Evolutionary conservation across 2,888 invertebrate genomes (phyloP).

Genomic region (Heliconius aoede): DNA sequence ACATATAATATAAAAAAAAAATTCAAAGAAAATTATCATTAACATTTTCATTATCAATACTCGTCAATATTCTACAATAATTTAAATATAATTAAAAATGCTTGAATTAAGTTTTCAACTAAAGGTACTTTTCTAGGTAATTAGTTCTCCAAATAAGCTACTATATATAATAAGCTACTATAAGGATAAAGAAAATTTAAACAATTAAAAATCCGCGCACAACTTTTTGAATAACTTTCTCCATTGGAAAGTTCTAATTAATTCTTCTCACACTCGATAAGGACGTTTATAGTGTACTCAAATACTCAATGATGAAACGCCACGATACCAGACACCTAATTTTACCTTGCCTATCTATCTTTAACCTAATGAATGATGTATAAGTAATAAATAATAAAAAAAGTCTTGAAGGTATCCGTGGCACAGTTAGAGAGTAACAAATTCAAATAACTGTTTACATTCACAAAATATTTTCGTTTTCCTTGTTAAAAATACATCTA

Average conservation of each 20-base stretch:
- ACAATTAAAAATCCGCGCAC: slow-evolving; percentile 39
- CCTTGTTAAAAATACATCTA: too few relatives aligned
- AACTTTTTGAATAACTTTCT: slow-evolving; percentile 41
- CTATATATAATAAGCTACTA: neutral
- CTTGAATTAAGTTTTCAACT: neutral
- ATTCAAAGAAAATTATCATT: neutral
- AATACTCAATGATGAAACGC: neutral
- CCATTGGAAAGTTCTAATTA: slow-evolving; percentile 29
- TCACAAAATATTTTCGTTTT: too few relatives aligned
- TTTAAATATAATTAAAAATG: neutral
- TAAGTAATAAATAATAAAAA: too few relatives aligned
- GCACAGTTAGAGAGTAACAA: too few relatives aligned
- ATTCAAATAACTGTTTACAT: too few relatives aligned
- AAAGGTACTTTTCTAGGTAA: too few relatives aligned
- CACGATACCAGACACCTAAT: neutral
- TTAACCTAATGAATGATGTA: too few relatives aligned
- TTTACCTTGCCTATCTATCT: neutral
- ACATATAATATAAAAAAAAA: neutral
- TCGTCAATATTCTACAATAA: neutral
- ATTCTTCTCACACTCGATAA: slow-evolving; percentile 32
- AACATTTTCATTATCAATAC: neutral
- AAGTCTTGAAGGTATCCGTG: too few relatives aligned
- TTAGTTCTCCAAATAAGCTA: neutral
- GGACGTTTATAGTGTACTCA: slow-evolving; percentile 14
- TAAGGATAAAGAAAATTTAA: slow-evolving; percentile 29